These are phyloP conservation scores for Oxyruncus cristatus DNA, from an alignment of 2,113 vertebrate species.

Conservation along the genomic window DNA sequence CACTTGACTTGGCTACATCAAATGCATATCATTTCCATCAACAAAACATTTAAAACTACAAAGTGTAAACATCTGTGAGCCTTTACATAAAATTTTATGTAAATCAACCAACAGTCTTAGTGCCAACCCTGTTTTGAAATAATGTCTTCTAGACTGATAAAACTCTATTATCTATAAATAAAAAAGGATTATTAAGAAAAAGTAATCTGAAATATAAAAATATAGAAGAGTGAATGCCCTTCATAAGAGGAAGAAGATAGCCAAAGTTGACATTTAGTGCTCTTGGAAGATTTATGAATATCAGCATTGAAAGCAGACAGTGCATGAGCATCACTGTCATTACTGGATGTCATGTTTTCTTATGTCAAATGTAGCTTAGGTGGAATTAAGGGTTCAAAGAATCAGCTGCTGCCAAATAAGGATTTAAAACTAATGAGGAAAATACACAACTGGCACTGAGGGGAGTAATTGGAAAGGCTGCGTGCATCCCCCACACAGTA, in stretches of 20 bases:
- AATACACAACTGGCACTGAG: not conserved
- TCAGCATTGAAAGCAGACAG: not conserved
- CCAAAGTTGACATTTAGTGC: not conserved
- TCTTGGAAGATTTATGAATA: not conserved
- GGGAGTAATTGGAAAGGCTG: not conserved
- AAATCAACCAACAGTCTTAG: not conserved
- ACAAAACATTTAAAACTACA: not conserved
- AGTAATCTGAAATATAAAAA: not conserved
- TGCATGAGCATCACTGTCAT: not conserved
- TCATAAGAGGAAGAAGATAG: not conserved
- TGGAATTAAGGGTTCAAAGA: not conserved
- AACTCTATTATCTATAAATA: not conserved
- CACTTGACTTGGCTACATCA: not conserved
- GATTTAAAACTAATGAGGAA: conserved; percentile 35
- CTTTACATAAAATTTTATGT: not conserved
- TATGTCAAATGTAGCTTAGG: not conserved
- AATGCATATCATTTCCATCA: not conserved
- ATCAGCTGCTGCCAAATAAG: not conserved
- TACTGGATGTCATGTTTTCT: not conserved
- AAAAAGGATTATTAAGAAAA: not conserved
- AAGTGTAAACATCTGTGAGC: not conserved
- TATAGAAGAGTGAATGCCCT: not conserved
- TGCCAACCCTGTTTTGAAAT: not conserved
- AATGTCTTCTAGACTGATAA: not conserved
- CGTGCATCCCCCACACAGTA: fast-evolving